Evolutionary conservation across 2,888 invertebrate species (phyloP).

Genomic region (Megastigmus dorsalis): DNA sequence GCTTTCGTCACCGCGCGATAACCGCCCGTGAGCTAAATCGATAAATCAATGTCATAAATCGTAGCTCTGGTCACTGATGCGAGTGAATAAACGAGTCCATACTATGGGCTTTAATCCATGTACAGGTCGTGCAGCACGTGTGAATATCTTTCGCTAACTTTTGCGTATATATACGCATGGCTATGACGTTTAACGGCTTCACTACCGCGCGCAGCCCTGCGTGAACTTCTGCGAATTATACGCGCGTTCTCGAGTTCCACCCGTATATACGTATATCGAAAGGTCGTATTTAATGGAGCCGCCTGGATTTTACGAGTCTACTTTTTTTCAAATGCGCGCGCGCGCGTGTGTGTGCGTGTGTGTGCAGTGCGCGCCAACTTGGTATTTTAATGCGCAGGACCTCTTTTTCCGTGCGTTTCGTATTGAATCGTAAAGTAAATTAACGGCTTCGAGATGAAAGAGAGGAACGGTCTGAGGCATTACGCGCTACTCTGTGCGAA

Average conservation of each 20-base stretch:
- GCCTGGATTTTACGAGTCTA: constrained; percentile 10
- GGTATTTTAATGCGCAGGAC: neutral
- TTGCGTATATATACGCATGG: too few relatives aligned
- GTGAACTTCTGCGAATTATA: too few relatives aligned
- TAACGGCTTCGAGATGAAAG: neutral
- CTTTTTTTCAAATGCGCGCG: too few relatives aligned
- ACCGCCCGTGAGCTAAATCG: too few relatives aligned
- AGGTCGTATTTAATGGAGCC: neutral
- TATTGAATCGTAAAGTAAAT: neutral
- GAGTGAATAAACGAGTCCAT: too few relatives aligned
- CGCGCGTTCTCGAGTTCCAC: too few relatives aligned
- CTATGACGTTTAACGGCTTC: neutral
- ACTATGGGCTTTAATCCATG: constrained; percentile 8
- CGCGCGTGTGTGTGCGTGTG: neutral
- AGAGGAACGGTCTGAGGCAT: neutral
- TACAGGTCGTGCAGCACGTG: neutral
- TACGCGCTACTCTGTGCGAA: too few relatives aligned
- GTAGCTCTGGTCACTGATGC: too few relatives aligned
- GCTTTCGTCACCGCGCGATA: too few relatives aligned
- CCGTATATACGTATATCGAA: neutral
- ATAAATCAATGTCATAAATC: too few relatives aligned
- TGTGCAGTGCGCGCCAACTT: neutral
- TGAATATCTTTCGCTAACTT: neutral
- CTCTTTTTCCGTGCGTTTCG: neutral
- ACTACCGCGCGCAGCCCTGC: too few relatives aligned